Evolutionary conservation across 2,888 invertebrate genomes (phyloP).

Genomic region (Luperina testacea): DNA sequence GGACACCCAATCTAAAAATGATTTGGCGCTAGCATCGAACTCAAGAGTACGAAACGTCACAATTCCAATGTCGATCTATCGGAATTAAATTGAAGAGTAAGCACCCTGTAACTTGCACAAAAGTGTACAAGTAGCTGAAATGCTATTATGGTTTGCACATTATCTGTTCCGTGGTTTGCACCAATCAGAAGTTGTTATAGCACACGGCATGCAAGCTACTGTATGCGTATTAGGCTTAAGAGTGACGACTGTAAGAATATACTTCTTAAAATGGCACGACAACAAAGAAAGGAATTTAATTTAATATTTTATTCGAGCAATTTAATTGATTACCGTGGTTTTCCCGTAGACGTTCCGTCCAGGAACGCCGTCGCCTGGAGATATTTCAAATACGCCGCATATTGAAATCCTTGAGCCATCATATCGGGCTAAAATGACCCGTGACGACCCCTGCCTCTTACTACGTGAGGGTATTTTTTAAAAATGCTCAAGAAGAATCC

Average conservation of each 20-base stretch:
- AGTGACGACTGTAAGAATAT: conserved; percentile 12
- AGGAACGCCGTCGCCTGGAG: conserved; percentile 78
- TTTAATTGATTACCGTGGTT: conserved; percentile 82
- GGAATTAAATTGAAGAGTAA: too few relatives aligned
- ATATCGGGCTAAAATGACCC: conserved; percentile 84
- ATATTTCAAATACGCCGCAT: conserved; percentile 87
- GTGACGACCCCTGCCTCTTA: conserved; percentile 72
- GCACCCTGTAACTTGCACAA: neutral
- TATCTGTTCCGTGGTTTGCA: too few relatives aligned
- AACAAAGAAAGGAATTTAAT: conserved; percentile 68
- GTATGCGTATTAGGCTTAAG: neutral
- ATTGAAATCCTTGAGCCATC: conserved; percentile 85
- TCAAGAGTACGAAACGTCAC: too few relatives aligned
- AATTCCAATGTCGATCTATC: too few relatives aligned
- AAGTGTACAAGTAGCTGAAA: neutral
- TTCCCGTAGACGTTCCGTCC: conserved; percentile 69
- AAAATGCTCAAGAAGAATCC: conserved; percentile 56
- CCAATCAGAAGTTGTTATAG: too few relatives aligned
- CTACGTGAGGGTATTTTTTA: conserved; percentile 75
- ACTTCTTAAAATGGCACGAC: conserved; percentile 46
- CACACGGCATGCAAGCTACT: neutral
- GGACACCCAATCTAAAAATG: too few relatives aligned
- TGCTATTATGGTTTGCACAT: neutral
- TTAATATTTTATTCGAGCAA: conserved; percentile 82
- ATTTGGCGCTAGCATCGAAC: too few relatives aligned